These are phyloP conservation scores for Drosophila kokeensis DNA, from an alignment of 2,888 invertebrate species.

Conservation along the genomic window DNA sequence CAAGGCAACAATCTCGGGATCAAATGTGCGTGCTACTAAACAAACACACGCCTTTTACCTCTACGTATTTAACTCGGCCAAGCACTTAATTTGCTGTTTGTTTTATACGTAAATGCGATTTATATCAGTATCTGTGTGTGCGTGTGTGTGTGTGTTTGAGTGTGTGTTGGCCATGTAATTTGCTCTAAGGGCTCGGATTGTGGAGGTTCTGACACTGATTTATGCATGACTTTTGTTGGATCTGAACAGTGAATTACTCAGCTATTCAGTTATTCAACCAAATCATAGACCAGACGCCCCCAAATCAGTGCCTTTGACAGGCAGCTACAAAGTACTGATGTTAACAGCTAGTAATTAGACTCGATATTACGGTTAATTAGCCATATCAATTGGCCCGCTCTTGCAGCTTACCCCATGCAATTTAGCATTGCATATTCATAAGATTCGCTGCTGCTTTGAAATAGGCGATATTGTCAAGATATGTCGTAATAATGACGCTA, in stretches of 20 bases:
- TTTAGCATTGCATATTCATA: slow-evolving; percentile 68
- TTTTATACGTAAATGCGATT: slow-evolving; percentile 60
- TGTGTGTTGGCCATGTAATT: slow-evolving; percentile 38
- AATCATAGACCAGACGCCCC: slow-evolving; percentile 36
- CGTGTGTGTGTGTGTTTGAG: not conserved
- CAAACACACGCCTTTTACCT: slow-evolving; percentile 56
- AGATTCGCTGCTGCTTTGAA: slow-evolving; percentile 7
- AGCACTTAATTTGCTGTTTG: slow-evolving; percentile 54
- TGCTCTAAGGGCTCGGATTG: slow-evolving; percentile 26
- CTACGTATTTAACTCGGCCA: slow-evolving; percentile 33
- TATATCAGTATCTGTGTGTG: slow-evolving; percentile 38
- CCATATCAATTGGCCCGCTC: slow-evolving; percentile 54
- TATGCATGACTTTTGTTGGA: slow-evolving; percentile 47
- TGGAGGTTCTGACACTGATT: slow-evolving; percentile 58
- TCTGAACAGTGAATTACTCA: slow-evolving; percentile 9
- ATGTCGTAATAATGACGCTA: slow-evolving; percentile 19
- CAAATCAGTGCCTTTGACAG: slow-evolving; percentile 57
- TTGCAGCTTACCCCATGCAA: slow-evolving; percentile 38
- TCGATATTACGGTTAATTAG: slow-evolving; percentile 69
- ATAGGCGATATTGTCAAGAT: slow-evolving; percentile 9
- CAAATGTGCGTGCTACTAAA: slow-evolving; percentile 71
- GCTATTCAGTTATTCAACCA: slow-evolving; percentile 40
- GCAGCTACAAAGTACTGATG: slow-evolving; percentile 66
- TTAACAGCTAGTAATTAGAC: slow-evolving; percentile 77
- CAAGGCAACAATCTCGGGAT: slow-evolving; percentile 43